Conservation (phyloP, 2,888 invertebrate genomes). For the Glyphotaelius pellucidus region DNA sequence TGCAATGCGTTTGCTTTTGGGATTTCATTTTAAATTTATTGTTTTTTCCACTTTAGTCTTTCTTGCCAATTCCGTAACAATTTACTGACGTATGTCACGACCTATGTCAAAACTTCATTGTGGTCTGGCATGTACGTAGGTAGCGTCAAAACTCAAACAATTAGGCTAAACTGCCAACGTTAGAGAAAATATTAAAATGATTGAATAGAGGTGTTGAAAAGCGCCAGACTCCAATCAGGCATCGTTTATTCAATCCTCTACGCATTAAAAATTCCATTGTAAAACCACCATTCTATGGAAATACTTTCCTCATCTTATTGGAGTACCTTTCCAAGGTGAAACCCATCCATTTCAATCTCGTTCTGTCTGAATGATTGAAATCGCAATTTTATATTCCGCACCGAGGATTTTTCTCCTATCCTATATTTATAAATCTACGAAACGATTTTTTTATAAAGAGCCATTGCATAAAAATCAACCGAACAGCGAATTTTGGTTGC, state of each 20-base stretch:
- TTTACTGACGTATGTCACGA: neutral
- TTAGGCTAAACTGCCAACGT: neutral
- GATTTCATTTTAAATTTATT: too few species aligned
- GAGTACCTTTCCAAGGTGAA: neutral
- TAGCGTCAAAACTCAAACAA: too few species aligned
- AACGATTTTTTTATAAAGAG: neutral
- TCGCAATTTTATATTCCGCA: neutral
- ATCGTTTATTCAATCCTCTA: neutral
- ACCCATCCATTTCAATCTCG: neutral
- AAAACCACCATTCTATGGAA: neutral
- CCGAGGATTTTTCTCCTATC: neutral
- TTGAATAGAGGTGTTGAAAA: too few species aligned
- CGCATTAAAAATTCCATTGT: neutral
- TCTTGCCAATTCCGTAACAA: neutral
- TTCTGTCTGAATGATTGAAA: neutral
- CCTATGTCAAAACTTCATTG: neutral
- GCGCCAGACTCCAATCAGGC: too few species aligned
- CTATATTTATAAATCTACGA: neutral
- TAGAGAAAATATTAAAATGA: neutral
- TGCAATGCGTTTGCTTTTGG: neutral
- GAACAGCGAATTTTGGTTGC: neutral
- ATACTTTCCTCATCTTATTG: neutral
- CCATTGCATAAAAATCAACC: neutral
- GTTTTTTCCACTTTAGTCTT: neutral
- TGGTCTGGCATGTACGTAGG: too few species aligned